phyloP scores from a whole-genome alignment of 2,113 vertebrate genomes.

The Boulengeromyrus knoepffleri region DNA sequence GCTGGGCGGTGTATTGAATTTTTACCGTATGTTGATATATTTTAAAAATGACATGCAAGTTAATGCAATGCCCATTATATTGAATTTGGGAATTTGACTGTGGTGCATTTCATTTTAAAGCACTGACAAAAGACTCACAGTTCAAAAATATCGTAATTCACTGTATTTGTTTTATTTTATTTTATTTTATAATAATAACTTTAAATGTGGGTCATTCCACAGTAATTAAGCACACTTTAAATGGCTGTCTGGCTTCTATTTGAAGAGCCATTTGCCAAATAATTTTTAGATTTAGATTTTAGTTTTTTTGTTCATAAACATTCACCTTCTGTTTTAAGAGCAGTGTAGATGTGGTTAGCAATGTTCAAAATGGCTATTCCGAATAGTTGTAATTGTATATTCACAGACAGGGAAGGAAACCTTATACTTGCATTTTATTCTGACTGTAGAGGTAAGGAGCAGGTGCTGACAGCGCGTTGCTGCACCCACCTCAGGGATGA shows the following conservation, averaged over 20 bases:
- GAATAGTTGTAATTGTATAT: no score
- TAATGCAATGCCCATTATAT: not conserved
- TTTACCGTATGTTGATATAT: not conserved
- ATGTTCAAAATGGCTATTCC: no score
- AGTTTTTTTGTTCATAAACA: no score
- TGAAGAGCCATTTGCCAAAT: not conserved
- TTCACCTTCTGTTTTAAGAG: not conserved
- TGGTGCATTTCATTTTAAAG: not conserved
- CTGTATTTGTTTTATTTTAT: not conserved
- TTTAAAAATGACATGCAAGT: not conserved
- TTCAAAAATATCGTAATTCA: not conserved
- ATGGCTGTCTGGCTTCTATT: not conserved
- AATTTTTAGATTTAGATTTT: not conserved
- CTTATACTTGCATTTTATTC: no score
- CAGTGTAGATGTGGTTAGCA: no score
- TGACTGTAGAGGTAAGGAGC: no score
- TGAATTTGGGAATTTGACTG: not conserved
- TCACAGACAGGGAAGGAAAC: no score
- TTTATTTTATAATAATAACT: not conserved
- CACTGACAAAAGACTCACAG: not conserved
- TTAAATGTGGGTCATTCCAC: not conserved
- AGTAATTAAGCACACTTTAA: not conserved
- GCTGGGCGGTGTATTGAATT: constrained; percentile 15
- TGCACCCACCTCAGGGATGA: no score
- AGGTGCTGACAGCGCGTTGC: no score